Evolutionary conservation across 1,140 invertebrate species (phyloP).

Genomic region (Polypedilum vanderplanki): DNA sequence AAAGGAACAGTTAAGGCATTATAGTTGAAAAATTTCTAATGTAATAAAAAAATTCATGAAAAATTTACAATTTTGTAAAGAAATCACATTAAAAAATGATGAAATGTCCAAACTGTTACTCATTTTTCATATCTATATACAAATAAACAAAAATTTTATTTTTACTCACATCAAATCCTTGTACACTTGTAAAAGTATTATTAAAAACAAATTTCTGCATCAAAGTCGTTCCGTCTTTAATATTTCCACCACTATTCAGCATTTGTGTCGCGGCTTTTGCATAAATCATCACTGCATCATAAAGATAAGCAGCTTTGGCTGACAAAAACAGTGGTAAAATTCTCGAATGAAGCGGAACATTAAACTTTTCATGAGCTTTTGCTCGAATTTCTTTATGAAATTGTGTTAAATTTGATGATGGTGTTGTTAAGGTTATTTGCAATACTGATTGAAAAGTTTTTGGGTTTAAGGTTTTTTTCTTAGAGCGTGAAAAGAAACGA

Average conservation of each 20-base stretch:
- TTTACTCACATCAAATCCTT: constrained; percentile 64
- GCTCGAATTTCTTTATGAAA: background rate
- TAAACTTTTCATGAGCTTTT: background rate
- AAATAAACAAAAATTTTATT: background rate
- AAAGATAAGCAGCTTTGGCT: constrained; percentile 77
- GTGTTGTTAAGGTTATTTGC: background rate
- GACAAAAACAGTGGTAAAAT: constrained; percentile 47
- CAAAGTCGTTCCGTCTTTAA: constrained; percentile 64
- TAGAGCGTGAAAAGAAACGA: too few relatives aligned
- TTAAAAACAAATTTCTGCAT: constrained; percentile 59
- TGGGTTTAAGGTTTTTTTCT: background rate
- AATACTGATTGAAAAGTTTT: constrained; percentile 24
- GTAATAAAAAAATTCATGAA: too few relatives aligned
- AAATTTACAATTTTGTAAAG: too few relatives aligned
- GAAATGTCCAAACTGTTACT: too few relatives aligned
- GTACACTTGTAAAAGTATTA: constrained; percentile 65
- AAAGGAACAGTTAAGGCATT: too few relatives aligned
- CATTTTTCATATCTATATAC: too few relatives aligned
- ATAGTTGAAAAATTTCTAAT: too few relatives aligned
- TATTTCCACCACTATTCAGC: constrained; percentile 56
- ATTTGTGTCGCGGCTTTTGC: constrained; percentile 68
- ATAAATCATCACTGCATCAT: constrained; percentile 82
- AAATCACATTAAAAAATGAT: too few relatives aligned
- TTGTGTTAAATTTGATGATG: background rate
- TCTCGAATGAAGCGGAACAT: background rate